Base-by-base conservation (phyloP, 2,888 invertebrate genomes). In the Apamea sordens region DNA sequence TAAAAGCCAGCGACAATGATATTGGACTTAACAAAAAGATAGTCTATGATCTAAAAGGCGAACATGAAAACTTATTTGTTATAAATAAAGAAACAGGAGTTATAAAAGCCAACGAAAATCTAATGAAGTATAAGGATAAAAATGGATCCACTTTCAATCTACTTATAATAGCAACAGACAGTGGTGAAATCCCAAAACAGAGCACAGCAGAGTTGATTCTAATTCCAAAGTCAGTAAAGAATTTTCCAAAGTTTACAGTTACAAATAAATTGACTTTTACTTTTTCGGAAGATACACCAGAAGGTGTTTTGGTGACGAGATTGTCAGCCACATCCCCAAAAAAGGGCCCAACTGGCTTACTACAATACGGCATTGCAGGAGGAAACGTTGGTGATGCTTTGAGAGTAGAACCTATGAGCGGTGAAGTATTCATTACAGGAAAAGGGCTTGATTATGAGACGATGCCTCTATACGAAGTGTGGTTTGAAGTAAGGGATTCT, bases 341-440 rank as follows among this genome's bases (percentile, higher is more conserved):
- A 93, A 97, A 97, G 84, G 98, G 98, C 0, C 95, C 98, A 0
- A 96, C 97, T 10, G 98, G 98, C 18, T 97, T 97, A 88, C 96
- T 99, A 79, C 97, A 97, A 82, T 99, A 98, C 92, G 98, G 98
- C 50, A 98, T 99, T 84, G 99, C 99, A 18, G 99, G 99, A n/a
- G 99, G 99, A 8, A 99, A 99, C 93, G 97, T 98, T 6, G 99
- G 98, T 0, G 98, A 98, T 90, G 98, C 99, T n/a, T 97, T 99
- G 65, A 97, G 97, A 91, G 98, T 99, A 82, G 98, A 99, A 93
- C 95, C 97, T 50, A 97, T 97, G 76, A 98, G 98, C 56, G 99
- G 99, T 0, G 98, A 98, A 94, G 97, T 99, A 24, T 97, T 98
- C 78, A 98, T 99, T 4, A 98, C 98, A 0, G 97, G 97, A 36